Conservation (phyloP, 2,888 invertebrate genomes). For the Rotaria macrura region DNA sequence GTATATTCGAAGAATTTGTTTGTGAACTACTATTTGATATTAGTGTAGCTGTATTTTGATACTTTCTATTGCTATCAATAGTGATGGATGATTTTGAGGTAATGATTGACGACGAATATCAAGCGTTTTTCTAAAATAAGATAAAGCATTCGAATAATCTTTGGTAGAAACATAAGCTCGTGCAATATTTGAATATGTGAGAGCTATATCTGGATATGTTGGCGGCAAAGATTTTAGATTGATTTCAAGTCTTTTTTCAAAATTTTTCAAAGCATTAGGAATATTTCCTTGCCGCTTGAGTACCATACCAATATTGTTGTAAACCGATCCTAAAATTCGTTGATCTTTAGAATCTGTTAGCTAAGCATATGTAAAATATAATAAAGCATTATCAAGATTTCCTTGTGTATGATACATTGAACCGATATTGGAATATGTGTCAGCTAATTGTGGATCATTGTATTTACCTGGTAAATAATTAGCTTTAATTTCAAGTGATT, state of each 20-base stretch:
- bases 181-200: background rate
- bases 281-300: background rate
- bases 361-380: background rate
- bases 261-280: background rate
- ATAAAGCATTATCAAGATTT: background rate
- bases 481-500: background rate
- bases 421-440: background rate
- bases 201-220: background rate
- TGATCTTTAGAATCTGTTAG: background rate
- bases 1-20: background rate
- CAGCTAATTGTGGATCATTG: background rate
- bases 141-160: background rate
- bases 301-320: background rate
- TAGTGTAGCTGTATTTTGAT: background rate
- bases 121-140: background rate
- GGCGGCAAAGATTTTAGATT: background rate
- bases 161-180: background rate
- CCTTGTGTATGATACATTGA: background rate
- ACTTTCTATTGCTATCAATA: background rate
- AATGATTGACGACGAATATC: background rate
- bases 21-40: background rate
- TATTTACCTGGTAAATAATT: background rate
- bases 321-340: background rate
- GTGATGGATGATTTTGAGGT: background rate
- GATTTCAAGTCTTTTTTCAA: background rate